Percentiles rank a stretch among this genome's conserved stretches.
Evolutionary conservation across 2,888 invertebrate species (phyloP).

Genomic region (Plusia festucae): DNA sequence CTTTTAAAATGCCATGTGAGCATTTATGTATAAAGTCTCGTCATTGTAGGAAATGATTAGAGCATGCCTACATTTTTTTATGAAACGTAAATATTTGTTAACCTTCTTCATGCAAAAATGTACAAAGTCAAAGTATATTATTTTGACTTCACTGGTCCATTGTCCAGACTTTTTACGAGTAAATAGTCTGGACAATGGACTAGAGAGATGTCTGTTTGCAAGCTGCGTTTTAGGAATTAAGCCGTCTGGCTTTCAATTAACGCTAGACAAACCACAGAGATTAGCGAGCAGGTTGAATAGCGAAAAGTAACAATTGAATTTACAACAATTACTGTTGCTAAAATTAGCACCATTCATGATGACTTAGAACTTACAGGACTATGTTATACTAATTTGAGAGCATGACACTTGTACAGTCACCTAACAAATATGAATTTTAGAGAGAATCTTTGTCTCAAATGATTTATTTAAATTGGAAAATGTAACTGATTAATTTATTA

Average conservation of each 20-base stretch:
- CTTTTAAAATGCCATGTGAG: too few relatives aligned
- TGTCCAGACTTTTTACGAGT: not conserved
- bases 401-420: conserved; percentile 27
- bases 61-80: too few relatives aligned
- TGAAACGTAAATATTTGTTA: too few relatives aligned
- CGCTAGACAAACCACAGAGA: conserved; percentile 67
- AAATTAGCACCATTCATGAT: conserved; percentile 60
- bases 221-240: conserved; percentile 69
- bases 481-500: not conserved
- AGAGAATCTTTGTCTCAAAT: too few relatives aligned
- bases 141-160: too few relatives aligned
- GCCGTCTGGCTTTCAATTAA: conserved; percentile 81
- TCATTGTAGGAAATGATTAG: too few relatives aligned
- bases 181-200: conserved; percentile 26
- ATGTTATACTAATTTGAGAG: conserved; percentile 52
- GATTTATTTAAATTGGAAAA: too few relatives aligned
- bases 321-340: conserved; percentile 64
- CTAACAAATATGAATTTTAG: not conserved
- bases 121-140: too few relatives aligned
- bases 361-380: conserved; percentile 52
- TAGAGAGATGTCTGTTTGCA: conserved; percentile 63
- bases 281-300: conserved; percentile 65
- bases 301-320: conserved; percentile 69
- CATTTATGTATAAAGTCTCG: too few relatives aligned
- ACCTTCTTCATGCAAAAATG: too few relatives aligned